Conservation (phyloP, 2,113 vertebrate genomes). For the Fulica atra region DNA sequence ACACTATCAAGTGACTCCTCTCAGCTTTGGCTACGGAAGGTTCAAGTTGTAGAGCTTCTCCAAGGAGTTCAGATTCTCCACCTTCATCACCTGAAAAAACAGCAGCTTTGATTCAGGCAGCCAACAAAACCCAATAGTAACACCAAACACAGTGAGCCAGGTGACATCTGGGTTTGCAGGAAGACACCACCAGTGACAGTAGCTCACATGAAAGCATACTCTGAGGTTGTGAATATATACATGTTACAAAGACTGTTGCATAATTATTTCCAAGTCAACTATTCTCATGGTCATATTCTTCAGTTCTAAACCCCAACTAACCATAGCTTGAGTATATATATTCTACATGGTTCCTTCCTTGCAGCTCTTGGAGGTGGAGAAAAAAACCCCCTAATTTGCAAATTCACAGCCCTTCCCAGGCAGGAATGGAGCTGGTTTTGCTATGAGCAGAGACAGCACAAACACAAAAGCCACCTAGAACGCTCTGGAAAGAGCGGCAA, state of each 20-base stretch:
- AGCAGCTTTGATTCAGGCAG: neutral
- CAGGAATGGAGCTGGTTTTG: neutral
- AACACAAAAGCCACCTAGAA: neutral
- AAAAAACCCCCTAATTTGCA: neutral
- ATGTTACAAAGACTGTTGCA: neutral
- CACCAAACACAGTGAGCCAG: neutral
- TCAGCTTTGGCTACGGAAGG: constrained; percentile 93
- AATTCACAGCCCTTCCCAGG: neutral
- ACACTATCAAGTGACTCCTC: constrained; percentile 97
- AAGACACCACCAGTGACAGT: neutral
- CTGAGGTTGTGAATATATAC: neutral
- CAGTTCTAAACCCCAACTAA: neutral
- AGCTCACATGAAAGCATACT: neutral
- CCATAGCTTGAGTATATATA: neutral
- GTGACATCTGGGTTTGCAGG: neutral
- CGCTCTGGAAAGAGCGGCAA: neutral
- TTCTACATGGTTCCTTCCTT: neutral
- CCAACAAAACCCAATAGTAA: neutral
- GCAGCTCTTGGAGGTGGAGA: neutral
- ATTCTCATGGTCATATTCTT: neutral
- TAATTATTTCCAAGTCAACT: neutral
- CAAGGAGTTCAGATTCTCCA: constrained; percentile 85
- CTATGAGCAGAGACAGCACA: neutral
- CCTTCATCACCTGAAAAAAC: constrained; percentile 88
- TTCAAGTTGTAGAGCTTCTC: constrained; percentile 86